These are phyloP conservation scores for Choreutis nemorana DNA, from an alignment of 2,888 invertebrate genomes.

Conservation along the genomic window DNA sequence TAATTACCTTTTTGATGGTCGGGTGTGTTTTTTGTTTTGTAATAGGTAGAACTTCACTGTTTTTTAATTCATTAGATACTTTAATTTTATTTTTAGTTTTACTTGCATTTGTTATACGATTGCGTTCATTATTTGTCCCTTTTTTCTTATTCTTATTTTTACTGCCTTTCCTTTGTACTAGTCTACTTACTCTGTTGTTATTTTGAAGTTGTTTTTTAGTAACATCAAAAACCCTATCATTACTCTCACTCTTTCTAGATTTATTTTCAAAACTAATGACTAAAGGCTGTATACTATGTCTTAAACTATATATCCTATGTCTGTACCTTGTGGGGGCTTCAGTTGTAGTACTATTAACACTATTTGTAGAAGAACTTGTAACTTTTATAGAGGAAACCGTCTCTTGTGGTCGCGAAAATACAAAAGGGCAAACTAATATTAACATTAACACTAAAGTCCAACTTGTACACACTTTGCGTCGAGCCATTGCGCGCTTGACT, in stretches of 20 bases:
- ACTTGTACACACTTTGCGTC: conserved; percentile 44
- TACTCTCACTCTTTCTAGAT: conserved; percentile 4
- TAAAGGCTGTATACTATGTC: conserved; percentile 19
- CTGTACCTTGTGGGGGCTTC: conserved; percentile 49
- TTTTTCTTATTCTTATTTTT: conserved; percentile 8
- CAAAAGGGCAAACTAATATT: conserved; percentile 37
- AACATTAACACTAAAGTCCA: conserved; percentile 56
- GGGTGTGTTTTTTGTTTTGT: conserved; percentile 24
- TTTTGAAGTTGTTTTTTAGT: no score
- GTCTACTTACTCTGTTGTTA: conserved; percentile 4
- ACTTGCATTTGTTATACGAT: conserved; percentile 9
- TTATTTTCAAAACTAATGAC: conserved; percentile 21
- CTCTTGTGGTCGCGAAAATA: conserved; percentile 46
- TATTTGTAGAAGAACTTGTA: conserved; percentile 16
- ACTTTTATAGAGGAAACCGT: conserved; percentile 14
- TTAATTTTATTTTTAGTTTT: conserved; percentile 17
- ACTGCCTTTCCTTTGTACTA: not conserved
- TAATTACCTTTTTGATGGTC: conserved; percentile 50
- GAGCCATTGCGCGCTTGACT: conserved; percentile 56
- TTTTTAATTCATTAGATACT: conserved; percentile 3
- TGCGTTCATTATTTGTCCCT: conserved; percentile 14
- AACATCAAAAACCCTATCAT: not conserved
- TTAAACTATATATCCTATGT: conserved; percentile 18
- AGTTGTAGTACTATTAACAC: conserved; percentile 32
- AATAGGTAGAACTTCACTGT: conserved; percentile 8